Evolutionary conservation across 2,888 invertebrate genomes (phyloP).

Genomic region (Alcis repandata): DNA sequence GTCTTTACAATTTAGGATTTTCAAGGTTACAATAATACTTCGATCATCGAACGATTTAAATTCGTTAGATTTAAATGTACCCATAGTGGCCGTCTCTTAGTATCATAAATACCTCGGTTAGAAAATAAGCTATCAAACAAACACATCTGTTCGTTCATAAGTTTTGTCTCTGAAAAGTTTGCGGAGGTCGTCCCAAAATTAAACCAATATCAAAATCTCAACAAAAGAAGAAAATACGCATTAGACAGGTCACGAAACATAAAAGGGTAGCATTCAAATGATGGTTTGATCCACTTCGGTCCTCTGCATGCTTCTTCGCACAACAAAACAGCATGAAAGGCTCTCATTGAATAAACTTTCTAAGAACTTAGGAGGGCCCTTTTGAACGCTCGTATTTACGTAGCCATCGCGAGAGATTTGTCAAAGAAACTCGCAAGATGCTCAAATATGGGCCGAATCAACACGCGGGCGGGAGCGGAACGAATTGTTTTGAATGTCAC

Average conservation of each 20-base stretch:
- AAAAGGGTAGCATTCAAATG: conserved; percentile 45
- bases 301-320: conserved; percentile 35
- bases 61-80: no score
- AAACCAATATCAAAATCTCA: conserved; percentile 31
- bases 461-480: conserved; percentile 41
- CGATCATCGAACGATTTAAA: no score
- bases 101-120: no score
- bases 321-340: conserved; percentile 48
- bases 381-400: conserved; percentile 62
- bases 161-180: neutral
- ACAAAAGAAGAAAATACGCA: conserved; percentile 36
- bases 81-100: neutral
- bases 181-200: conserved; percentile 24
- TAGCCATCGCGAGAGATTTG: conserved; percentile 67
- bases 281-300: conserved; percentile 45
- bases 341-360: conserved; percentile 60
- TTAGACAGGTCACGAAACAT: conserved; percentile 39
- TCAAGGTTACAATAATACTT: no score
- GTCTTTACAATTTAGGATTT: no score
- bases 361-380: conserved; percentile 54
- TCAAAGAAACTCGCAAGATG: conserved; percentile 67
- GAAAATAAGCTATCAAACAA: neutral
- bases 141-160: no score
- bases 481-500: conserved; percentile 51
- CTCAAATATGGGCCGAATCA: conserved; percentile 61